Evolutionary conservation across 2,113 vertebrate genomes (phyloP).

Genomic region (Picathartes gymnocephalus): DNA sequence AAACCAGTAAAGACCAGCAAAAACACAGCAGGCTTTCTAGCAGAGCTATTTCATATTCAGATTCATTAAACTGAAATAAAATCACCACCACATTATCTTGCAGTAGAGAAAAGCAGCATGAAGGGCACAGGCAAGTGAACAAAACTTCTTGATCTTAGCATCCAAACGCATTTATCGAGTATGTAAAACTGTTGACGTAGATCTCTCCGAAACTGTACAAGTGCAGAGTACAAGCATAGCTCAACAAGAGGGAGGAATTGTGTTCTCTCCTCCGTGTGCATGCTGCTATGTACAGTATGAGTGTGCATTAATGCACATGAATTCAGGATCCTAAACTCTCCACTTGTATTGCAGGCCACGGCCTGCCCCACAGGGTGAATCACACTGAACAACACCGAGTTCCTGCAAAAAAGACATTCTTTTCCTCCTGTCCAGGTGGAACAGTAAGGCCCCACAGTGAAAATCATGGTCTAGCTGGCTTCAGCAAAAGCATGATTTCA

Average conservation of each 20-base stretch:
- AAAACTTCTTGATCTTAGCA: constrained; percentile 38
- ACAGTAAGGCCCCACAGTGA: constrained; percentile 24
- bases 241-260: constrained; percentile 42
- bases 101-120: constrained; percentile 15
- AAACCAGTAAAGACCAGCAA: not conserved
- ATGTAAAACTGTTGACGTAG: constrained; percentile 38
- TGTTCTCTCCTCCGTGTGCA: constrained; percentile 2
- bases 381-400: not conserved
- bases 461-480: not conserved
- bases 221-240: constrained; percentile 59
- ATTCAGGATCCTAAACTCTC: not conserved
- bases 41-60: constrained; percentile 3
- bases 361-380: not conserved
- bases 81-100: constrained; percentile 5
- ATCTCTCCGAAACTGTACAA: constrained; percentile 54
- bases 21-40: constrained; percentile 38
- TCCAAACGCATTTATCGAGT: constrained; percentile 54
- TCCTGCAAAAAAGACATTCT: constrained; percentile 18
- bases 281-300: constrained; percentile 21
- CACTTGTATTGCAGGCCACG: not conserved
- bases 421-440: constrained; percentile 20
- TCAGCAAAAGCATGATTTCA: not conserved
- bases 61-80: not conserved
- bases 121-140: constrained; percentile 45
- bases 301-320: not conserved